These are phyloP conservation scores for Hippocampus barbouri DNA, from an alignment of 2,113 vertebrate species.

Conservation along the genomic window DNA sequence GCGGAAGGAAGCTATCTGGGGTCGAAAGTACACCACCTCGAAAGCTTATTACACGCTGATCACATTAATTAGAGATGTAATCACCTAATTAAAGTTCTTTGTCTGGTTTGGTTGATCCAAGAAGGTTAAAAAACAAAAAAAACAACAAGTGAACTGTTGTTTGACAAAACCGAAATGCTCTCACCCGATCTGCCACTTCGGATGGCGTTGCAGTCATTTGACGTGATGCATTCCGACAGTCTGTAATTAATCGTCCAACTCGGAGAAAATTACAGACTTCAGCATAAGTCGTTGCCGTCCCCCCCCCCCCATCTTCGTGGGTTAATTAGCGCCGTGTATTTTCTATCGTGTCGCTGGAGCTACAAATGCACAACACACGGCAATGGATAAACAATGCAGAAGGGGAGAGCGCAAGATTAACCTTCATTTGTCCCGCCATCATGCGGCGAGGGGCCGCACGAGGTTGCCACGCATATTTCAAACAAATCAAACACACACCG, in stretches of 20 bases:
- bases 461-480: slow-evolving; percentile 20
- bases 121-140: background rate
- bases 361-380: background rate
- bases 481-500: slow-evolving; percentile 14
- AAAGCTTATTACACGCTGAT: slow-evolving; percentile 9
- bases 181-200: background rate
- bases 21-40: slow-evolving; percentile 2
- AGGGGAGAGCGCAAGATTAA: slow-evolving; percentile 39
- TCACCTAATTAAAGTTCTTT: slow-evolving; percentile 6
- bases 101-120: slow-evolving; percentile 3
- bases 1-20: background rate
- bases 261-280: background rate
- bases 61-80: slow-evolving; percentile 8
- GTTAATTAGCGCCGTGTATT: slow-evolving; percentile 14
- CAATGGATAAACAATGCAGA: slow-evolving; percentile 46
- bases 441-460: slow-evolving; percentile 23
- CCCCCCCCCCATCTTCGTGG: background rate
- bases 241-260: background rate
- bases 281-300: background rate
- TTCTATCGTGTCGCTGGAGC: slow-evolving; percentile 4
- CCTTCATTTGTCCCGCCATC: slow-evolving; percentile 41
- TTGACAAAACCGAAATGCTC: background rate
- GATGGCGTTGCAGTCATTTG: background rate
- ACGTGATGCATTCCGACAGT: background rate
- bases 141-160: slow-evolving; percentile 1